A percentile compares a stretch with the other conserved stretches of the same genome.
phyloP scores from a whole-genome alignment of 2,888 invertebrate species.

The Acanthosepion pharaonis region DNA sequence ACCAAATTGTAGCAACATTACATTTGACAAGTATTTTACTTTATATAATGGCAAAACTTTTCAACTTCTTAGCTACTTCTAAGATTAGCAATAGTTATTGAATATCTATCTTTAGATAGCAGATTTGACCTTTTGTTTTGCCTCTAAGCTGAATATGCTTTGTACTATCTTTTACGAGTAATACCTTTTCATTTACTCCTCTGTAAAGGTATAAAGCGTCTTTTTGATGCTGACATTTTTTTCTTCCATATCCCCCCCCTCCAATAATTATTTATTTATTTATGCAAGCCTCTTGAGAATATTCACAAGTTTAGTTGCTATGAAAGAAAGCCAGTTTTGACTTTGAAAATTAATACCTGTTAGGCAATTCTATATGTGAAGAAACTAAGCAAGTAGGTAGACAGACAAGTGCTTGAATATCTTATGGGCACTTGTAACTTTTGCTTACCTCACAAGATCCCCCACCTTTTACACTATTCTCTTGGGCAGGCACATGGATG shows the following conservation, averaged over 20 bases:
- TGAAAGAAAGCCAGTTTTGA: background rate
- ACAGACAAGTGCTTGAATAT: background rate
- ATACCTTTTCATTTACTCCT: background rate
- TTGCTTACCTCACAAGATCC: background rate
- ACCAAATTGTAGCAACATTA: background rate
- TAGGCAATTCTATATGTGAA: background rate
- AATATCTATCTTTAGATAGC: background rate
- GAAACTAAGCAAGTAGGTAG: background rate
- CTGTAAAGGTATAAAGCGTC: background rate
- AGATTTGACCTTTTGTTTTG: background rate
- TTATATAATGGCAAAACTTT: background rate
- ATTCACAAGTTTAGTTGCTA: background rate
- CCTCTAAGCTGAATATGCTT: background rate
- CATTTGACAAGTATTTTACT: background rate
- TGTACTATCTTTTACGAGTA: background rate
- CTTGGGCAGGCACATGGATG: background rate
- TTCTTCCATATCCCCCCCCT: background rate
- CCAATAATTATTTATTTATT: background rate
- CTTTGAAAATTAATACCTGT: background rate
- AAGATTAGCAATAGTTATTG: background rate
- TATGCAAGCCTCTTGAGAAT: background rate
- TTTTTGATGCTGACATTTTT: background rate
- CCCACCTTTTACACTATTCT: background rate
- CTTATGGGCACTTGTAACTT: background rate
- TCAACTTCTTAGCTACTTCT: too few relatives aligned